phyloP scores from a whole-genome alignment of 2,888 invertebrate species.

The Catocala nupta region DNA sequence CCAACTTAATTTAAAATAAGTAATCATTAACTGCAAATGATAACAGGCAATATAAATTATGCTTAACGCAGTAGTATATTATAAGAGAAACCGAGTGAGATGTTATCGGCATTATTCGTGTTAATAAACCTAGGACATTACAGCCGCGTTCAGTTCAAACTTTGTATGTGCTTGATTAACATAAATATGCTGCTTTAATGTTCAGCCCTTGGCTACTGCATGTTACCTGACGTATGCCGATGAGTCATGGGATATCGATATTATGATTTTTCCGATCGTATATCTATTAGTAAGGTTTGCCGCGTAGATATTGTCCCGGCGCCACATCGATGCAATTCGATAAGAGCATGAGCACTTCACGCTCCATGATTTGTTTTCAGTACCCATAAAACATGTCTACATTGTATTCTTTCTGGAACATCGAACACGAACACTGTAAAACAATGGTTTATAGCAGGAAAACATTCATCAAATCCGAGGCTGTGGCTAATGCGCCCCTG shows the following conservation, averaged over 20 bases:
- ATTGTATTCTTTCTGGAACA: conserved; percentile 67
- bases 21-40: conserved; percentile 32
- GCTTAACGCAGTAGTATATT: conserved; percentile 17
- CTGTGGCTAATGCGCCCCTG: conserved; percentile 49
- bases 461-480: conserved; percentile 61
- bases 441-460: conserved; percentile 68
- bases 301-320: conserved; percentile 8
- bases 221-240: conserved; percentile 19
- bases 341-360: conserved; percentile 35
- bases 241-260: conserved; percentile 12
- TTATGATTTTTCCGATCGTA: conserved; percentile 5
- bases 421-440: conserved; percentile 57
- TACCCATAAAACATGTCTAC: conserved; percentile 55
- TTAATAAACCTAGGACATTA: conserved; percentile 34
- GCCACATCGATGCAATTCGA: conserved; percentile 14
- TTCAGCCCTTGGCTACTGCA: conserved; percentile 20
- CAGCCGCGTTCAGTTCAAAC: conserved; percentile 22
- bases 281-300: conserved; percentile 5
- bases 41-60: conserved; percentile 22
- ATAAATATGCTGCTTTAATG: conserved; percentile 40
- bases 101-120: conserved; percentile 16
- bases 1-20: conserved; percentile 29
- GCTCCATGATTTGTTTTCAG: conserved; percentile 47
- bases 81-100: conserved; percentile 16
- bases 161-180: conserved; percentile 24